Base-by-base conservation (phyloP, 2,888 invertebrate species). In the Athetis lepigone region DNA sequence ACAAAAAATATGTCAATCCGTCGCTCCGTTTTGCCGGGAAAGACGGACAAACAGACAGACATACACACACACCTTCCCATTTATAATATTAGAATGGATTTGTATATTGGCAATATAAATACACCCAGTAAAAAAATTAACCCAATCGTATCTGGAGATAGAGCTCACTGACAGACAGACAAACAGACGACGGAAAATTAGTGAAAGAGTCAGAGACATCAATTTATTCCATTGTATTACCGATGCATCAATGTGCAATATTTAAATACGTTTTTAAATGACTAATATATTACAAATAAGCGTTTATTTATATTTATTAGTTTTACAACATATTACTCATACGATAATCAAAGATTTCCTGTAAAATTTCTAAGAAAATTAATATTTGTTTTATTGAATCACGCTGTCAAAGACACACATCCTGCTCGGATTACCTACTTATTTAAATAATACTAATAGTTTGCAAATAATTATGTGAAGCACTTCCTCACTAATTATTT, bases 381-480 rank as follows among this genome's bases (percentile, higher is more conserved):
- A 33, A 13, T 65, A 4, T 64, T 68, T 46, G 33, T 40, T 49
- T 39, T 51, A 40, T 39, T 50, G n/a, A 51, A 59, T 52, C 36
- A 36, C 27, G 49, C 27, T 27, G 33, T 9, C 13, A 39, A 23
- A 56, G 23, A 13, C 58, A 61, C 21, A 62, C 36, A 69, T 46
- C 59, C 27, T 37, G 52, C 37, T 74, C 61, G 40, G 2, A 61
- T 63, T 64, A 67, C 47, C 16, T 21, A 63, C 40, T 9, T 21
- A 18, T 42, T 16, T 46, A 54, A 64, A 64, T 46, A 54, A 6
- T 51, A 13, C 6, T 57, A 66, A 72, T 70, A n/a, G 57, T 55
- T 70, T 16, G 63, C 57, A 75, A 71, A 71, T 63, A 71, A 36
- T 47, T 39, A 46, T 19, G 5, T 45, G 37, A 36, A 62, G 21